Base-by-base conservation (phyloP, 2,888 invertebrate species). In the Erebia epiphron region DNA sequence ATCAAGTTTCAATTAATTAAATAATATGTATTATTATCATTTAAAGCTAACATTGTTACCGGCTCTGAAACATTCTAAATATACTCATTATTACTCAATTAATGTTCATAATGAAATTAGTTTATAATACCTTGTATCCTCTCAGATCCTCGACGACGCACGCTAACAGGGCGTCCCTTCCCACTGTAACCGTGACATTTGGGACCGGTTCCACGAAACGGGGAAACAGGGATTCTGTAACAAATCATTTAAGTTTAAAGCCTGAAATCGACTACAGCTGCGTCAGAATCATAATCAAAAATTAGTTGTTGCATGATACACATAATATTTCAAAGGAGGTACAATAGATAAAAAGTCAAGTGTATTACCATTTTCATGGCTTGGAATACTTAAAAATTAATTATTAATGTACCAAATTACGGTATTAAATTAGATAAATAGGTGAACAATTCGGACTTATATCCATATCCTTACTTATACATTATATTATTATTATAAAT, bases 101-200 rank as follows among this genome's bases (percentile, higher is more conserved):
- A 52, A 61, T 41, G 61, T 52, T 61, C 50, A 35, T 66, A 62
- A 60, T 65, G 11, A 46, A 67, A 60, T 73, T 58, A 64, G 58
- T 70, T 67, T 5, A 41, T 70, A 73, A 74, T 94, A 97, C 98
- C 96, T 98, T 97, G 88, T 96, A 98, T 77, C 95, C 95, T 83
- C 96, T 95, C 73, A 98, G 95, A 92, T 98, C 98, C 90, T 98
- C 97, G 70, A 98, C 97, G 79, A 97, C 97, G 87, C 98, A 98
- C 70, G 97, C 97, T 75, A 98, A 94, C 43, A 98, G 94, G 26
- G 98, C 98, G 89, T 98, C 98, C 65, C 97, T 94, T 43, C 98
- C 98, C 67, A 97, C 95, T 58, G 97, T 97, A 77, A 98, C 98
- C 26, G 98, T 98, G 78, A 98, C 97, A 91, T 98, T 98, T 66